These are phyloP conservation scores for Falco concolor DNA, from an alignment of 2,797 vertebrate genomes.

Conservation along the genomic window DNA sequence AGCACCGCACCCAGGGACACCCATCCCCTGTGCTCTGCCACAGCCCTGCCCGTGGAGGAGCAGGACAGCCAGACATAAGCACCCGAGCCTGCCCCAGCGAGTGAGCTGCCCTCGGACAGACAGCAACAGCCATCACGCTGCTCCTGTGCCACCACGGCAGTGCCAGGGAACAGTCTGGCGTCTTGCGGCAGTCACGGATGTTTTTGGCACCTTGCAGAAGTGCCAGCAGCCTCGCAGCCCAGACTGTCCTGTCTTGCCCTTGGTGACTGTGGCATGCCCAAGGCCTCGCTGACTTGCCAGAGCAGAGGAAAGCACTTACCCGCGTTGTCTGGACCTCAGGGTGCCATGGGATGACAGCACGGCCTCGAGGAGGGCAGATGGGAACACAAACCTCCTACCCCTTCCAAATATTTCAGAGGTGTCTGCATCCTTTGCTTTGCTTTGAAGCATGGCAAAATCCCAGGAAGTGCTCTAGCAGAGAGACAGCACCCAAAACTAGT, in stretches of 20 bases:
- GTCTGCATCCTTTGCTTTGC: neutral
- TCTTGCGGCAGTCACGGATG: neutral
- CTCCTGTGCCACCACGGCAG: neutral
- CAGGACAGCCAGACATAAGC: neutral
- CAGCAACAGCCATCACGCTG: neutral
- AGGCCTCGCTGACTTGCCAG: neutral
- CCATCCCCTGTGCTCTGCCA: accelerated
- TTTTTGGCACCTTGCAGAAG: neutral
- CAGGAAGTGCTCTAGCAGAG: neutral
- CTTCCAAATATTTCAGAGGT: neutral
- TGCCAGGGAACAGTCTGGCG: neutral
- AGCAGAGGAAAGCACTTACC: neutral
- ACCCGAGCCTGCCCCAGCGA: accelerated
- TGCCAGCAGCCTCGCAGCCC: neutral
- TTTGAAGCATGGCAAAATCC: neutral
- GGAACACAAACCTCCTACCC: neutral
- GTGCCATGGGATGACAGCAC: neutral
- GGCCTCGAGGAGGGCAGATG: neutral
- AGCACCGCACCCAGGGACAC: accelerated
- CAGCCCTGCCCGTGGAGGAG: accelerated
- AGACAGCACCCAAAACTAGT: neutral
- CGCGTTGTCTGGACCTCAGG: neutral
- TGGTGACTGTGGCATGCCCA: accelerated
- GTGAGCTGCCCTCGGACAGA: accelerated
- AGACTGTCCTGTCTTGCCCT: neutral